Conservation (phyloP, 2,113 vertebrate species). For the Micromys minutus region DNA sequence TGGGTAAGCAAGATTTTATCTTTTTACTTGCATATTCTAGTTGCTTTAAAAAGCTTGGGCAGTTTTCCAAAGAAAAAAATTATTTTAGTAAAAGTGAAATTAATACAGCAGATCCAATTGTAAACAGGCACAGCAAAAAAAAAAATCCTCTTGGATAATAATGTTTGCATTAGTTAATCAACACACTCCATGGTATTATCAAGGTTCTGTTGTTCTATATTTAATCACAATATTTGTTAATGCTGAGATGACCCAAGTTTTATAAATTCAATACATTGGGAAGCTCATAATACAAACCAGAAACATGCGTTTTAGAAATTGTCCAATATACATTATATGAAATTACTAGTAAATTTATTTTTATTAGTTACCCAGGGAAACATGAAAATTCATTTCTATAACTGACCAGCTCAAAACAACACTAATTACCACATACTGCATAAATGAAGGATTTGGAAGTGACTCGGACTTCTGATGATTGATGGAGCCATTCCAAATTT, state of each 20-base stretch:
- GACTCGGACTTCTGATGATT: background rate
- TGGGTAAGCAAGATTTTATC: background rate
- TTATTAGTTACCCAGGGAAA: background rate
- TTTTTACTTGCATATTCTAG: constrained; percentile 25
- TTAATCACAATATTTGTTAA: constrained; percentile 14
- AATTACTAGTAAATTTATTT: background rate
- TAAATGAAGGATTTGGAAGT: background rate
- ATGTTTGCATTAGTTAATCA: background rate
- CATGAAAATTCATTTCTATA: background rate
- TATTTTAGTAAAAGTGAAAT: background rate
- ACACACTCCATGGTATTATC: background rate
- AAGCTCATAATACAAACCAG: background rate
- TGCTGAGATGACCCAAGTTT: background rate
- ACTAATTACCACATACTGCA: background rate
- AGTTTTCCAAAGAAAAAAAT: constrained; percentile 10
- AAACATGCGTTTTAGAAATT: background rate
- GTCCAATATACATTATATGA: background rate
- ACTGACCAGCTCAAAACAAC: background rate
- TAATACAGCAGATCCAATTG: background rate
- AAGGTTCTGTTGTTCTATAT: background rate
- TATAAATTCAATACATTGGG: constrained; percentile 13
- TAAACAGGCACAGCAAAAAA: background rate
- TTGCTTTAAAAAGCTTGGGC: background rate
- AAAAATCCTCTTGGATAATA: background rate
- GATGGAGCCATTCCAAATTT: background rate